Evolutionary conservation across 2,113 vertebrate genomes (phyloP).

Genomic region (Smithornis capensis): DNA sequence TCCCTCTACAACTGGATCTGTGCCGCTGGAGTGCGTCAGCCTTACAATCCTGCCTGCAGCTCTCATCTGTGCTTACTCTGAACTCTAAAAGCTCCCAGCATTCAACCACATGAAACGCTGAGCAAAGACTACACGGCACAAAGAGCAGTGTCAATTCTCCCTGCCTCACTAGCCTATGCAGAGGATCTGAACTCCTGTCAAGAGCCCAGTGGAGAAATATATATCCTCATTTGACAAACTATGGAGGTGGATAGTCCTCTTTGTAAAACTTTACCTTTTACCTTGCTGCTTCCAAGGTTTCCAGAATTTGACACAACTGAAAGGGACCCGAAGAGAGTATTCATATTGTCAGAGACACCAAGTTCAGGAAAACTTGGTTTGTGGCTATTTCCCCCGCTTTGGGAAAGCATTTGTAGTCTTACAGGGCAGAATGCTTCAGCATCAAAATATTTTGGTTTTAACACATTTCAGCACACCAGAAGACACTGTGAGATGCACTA

Average conservation of each 20-base stretch:
- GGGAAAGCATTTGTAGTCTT: not conserved
- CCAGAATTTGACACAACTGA: not conserved
- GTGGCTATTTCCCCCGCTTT: not conserved
- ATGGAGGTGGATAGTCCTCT: not conserved
- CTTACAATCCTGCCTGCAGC: not conserved
- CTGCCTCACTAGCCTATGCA: not conserved
- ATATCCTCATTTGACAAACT: not conserved
- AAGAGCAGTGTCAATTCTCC: not conserved
- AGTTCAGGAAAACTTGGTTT: not conserved
- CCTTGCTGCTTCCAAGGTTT: not conserved
- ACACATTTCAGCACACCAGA: not conserved
- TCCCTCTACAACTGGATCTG: conserved; percentile 17
- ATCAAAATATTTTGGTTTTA: not conserved
- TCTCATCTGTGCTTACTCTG: not conserved
- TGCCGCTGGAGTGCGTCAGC: conserved; percentile 38
- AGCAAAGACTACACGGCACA: not conserved
- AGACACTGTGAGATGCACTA: not conserved
- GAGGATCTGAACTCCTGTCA: not conserved
- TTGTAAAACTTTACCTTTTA: not conserved
- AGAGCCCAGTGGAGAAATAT: not conserved
- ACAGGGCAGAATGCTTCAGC: not conserved
- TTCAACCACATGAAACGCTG: not conserved
- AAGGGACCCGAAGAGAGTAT: not conserved
- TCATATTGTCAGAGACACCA: not conserved
- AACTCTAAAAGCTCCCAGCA: not conserved